These are phyloP conservation scores for Peromyscus leucopus DNA, from an alignment of 2,113 vertebrate species.

Conservation along the genomic window DNA sequence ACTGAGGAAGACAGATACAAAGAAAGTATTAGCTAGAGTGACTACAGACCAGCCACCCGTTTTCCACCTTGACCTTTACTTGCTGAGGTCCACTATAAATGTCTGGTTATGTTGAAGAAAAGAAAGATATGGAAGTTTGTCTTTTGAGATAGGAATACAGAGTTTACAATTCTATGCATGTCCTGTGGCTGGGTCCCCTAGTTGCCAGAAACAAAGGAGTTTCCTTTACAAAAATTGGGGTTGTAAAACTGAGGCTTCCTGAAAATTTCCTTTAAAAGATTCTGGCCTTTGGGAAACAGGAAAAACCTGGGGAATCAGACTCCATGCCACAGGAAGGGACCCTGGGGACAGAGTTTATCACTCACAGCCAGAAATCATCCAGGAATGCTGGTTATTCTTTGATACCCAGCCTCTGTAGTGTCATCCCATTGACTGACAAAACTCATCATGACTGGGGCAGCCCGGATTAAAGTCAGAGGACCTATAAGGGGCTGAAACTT, in stretches of 20 bases:
- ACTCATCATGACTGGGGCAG: not conserved
- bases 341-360: not conserved
- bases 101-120: not conserved
- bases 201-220: not conserved
- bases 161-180: not conserved
- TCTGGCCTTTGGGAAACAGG: not conserved
- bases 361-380: not conserved
- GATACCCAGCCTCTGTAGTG: not conserved
- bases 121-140: not conserved
- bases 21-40: not conserved
- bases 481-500: not conserved
- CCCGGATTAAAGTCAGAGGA: not conserved
- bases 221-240: not conserved
- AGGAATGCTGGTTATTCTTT: not conserved
- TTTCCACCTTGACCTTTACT: not conserved
- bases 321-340: not conserved
- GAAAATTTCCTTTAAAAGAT: not conserved
- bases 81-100: not conserved
- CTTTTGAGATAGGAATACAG: not conserved
- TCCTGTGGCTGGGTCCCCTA: not conserved
- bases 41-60: not conserved
- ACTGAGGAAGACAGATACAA: not conserved
- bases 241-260: constrained; percentile 4
- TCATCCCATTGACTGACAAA: not conserved
- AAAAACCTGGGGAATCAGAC: not conserved